Evolutionary conservation across 2,888 invertebrate genomes (phyloP).

Genomic region (Drosophila cognata): DNA sequence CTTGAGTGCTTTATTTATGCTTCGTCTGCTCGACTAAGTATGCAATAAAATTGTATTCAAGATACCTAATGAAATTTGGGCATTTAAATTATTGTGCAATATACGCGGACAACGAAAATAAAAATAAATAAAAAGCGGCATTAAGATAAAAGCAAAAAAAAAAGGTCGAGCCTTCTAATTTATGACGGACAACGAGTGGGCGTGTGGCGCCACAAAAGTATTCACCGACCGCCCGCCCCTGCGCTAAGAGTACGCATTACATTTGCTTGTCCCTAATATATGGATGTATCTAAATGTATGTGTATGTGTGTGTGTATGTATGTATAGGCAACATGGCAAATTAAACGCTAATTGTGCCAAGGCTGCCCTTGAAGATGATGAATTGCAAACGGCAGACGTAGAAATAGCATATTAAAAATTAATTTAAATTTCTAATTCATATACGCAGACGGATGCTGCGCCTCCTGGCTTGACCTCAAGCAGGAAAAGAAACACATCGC

Average conservation of each 20-base stretch:
- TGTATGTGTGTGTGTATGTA: not conserved
- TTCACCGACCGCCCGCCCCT: not conserved
- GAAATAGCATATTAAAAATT: conserved; percentile 67
- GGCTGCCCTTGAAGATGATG: conserved; percentile 69
- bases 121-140: conserved; percentile 40
- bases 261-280: conserved; percentile 37
- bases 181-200: conserved; percentile 53
- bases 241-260: conserved; percentile 14
- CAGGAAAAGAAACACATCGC: not conserved
- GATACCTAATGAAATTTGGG: conserved; percentile 63
- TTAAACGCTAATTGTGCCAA: conserved; percentile 74
- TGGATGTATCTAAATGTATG: conserved; percentile 12
- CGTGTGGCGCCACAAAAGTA: conserved; percentile 23
- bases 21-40: conserved; percentile 48
- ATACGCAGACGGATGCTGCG: conserved; percentile 25
- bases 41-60: conserved; percentile 69
- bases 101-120: conserved; percentile 17
- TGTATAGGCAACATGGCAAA: conserved; percentile 48
- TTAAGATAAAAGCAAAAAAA: conserved; percentile 51
- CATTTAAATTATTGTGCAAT: conserved; percentile 66
- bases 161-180: conserved; percentile 66
- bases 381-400: conserved; percentile 34
- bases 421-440: conserved; percentile 73
- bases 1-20: conserved; percentile 37
- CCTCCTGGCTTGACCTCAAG: not conserved